phyloP scores from a whole-genome alignment of 2,797 vertebrate genomes.

The Oryzias dopingdopingensis region DNA sequence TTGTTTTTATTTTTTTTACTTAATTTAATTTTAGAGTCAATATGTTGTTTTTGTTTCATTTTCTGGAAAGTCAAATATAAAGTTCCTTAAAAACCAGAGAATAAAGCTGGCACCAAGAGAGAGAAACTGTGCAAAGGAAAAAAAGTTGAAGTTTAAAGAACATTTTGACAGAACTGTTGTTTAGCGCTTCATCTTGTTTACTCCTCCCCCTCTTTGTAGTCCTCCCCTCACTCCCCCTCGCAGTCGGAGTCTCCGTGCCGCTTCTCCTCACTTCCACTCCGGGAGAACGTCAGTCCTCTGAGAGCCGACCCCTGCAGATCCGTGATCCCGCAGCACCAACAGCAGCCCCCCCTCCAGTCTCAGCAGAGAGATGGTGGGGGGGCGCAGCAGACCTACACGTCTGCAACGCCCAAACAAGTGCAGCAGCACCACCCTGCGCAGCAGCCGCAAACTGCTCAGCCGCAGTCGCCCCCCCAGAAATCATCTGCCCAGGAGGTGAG shows the following conservation, averaged over 20 bases:
- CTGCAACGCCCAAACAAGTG: conserved; percentile 14
- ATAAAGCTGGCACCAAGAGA: too few species aligned
- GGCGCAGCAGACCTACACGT: conserved; percentile 44
- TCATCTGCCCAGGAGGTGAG: conserved; percentile 87
- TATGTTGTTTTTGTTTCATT: too few species aligned
- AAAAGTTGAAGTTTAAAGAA: too few species aligned
- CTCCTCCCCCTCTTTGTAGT: conserved; percentile 14
- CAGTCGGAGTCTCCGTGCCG: conserved; percentile 47
- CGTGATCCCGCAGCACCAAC: conserved; percentile 69
- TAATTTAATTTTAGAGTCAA: too few species aligned
- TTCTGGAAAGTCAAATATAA: too few species aligned
- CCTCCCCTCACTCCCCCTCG: conserved; percentile 45
- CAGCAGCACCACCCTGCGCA: conserved; percentile 36
- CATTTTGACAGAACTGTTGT: too few species aligned
- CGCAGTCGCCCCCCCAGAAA: conserved; percentile 54
- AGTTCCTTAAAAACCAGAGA: too few species aligned
- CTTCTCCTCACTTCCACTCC: conserved; percentile 27
- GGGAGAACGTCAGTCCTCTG: conserved; percentile 73
- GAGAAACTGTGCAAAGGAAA: too few species aligned
- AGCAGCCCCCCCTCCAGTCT: conserved; percentile 41
- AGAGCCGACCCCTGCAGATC: conserved; percentile 82
- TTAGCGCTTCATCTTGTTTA: background rate
- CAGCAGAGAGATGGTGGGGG: conserved; percentile 38
- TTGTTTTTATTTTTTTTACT: too few species aligned
- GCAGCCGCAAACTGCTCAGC: conserved; percentile 35